These are phyloP conservation scores for Pipa parva DNA, from an alignment of 2,113 vertebrate genomes.

Conservation along the genomic window DNA sequence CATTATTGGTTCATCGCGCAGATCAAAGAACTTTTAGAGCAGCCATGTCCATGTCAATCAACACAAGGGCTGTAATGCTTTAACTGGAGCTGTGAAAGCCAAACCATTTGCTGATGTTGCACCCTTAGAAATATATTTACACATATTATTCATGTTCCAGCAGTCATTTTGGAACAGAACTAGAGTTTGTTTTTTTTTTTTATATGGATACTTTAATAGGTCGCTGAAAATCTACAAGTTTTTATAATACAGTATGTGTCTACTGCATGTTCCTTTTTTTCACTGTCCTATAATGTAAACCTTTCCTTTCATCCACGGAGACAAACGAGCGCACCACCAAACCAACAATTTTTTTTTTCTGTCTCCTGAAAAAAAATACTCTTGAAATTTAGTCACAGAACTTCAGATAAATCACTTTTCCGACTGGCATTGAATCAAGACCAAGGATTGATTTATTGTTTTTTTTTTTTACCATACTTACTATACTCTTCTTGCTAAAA, in stretches of 20 bases:
- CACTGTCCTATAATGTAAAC: background rate
- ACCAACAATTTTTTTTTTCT: background rate
- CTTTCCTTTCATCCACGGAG: background rate
- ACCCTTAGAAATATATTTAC: constrained; percentile 17
- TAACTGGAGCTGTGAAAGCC: constrained; percentile 7
- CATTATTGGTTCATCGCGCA: background rate
- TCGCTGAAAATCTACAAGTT: background rate
- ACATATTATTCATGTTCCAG: constrained; percentile 6
- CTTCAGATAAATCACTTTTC: background rate
- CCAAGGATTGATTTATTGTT: background rate
- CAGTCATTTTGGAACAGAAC: background rate
- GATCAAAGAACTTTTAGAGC: constrained; percentile 13
- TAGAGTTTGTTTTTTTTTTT: background rate
- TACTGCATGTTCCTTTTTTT: background rate
- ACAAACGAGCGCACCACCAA: background rate
- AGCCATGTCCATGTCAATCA: constrained; percentile 11
- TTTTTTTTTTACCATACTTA: background rate
- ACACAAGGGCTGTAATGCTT: constrained; percentile 2
- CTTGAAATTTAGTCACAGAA: constrained; percentile 4
- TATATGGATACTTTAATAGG: background rate
- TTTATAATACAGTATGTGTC: background rate
- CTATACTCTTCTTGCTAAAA: background rate
- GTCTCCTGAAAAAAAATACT: background rate
- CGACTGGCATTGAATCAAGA: background rate
- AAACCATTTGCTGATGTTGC: constrained; percentile 18